These are phyloP conservation scores for Drosophila siamana DNA, from an alignment of 2,888 invertebrate species.

Conservation along the genomic window DNA sequence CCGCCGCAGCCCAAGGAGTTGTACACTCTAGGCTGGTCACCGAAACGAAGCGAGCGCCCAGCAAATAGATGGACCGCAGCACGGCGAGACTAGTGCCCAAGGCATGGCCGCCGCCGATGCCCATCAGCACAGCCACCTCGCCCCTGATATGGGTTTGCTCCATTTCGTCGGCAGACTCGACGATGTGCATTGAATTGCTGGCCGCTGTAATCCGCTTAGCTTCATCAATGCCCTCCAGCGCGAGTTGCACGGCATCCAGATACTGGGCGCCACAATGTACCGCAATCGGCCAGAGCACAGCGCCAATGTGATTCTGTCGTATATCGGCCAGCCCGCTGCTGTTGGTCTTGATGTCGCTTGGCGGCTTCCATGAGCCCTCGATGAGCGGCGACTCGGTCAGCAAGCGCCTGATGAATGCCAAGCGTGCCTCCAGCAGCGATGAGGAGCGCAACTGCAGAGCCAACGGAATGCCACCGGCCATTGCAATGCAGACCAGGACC, in stretches of 20 bases:
- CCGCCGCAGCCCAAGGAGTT: conserved; percentile 88
- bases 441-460: conserved; percentile 87
- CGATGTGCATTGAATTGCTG: conserved; percentile 86
- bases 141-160: conserved; percentile 87
- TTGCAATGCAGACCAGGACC: conserved; percentile 83
- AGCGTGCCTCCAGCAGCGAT: conserved; percentile 87
- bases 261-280: conserved; percentile 88
- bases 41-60: conserved; percentile 89
- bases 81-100: conserved; percentile 89
- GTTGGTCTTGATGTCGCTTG: conserved; percentile 69
- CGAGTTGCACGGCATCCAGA: conserved; percentile 88
- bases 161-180: conserved; percentile 87
- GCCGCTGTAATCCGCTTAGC: conserved; percentile 87
- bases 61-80: conserved; percentile 88
- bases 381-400: conserved; percentile 87
- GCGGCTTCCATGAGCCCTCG: conserved; percentile 86
- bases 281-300: conserved; percentile 85
- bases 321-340: conserved; percentile 81
- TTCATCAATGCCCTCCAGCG: conserved; percentile 89
- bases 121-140: conserved; percentile 88
- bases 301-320: conserved; percentile 86
- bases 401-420: conserved; percentile 87
- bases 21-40: conserved; percentile 89
- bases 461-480: conserved; percentile 86
- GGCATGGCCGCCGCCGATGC: conserved; percentile 89